A percentile compares a stretch with the other conserved stretches of the same genome.
Evolutionary conservation across 2,113 vertebrate species (phyloP).

Genomic region (Brachirus orientalis): DNA sequence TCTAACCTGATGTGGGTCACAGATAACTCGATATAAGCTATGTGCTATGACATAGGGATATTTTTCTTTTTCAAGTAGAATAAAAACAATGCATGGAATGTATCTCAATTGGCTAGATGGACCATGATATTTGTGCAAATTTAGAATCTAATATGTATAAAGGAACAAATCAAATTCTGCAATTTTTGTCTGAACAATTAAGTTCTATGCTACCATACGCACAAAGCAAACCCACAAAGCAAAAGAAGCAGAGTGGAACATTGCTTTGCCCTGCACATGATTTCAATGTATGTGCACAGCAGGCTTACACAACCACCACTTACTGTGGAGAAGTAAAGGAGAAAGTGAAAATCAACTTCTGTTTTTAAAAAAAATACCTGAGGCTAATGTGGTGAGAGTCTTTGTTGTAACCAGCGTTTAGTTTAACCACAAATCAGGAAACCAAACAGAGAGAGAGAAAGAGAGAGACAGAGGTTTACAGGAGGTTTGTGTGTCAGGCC

Average conservation of each 20-base stretch:
- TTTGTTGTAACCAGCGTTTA: not conserved
- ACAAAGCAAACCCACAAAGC: not conserved
- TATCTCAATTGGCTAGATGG: too few relatives aligned
- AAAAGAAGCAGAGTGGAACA: not conserved
- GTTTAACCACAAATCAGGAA: slow-evolving; percentile 3
- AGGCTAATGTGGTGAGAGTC: not conserved
- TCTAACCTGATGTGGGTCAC: too few relatives aligned
- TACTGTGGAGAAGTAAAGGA: not conserved
- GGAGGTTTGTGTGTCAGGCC: slow-evolving; percentile 5
- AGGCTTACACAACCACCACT: not conserved
- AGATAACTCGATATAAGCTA: too few relatives aligned
- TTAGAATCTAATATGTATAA: too few relatives aligned
- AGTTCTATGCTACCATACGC: too few relatives aligned
- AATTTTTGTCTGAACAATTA: too few relatives aligned
- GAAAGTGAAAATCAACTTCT: not conserved
- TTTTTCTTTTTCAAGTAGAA: too few relatives aligned
- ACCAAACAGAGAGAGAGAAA: not conserved
- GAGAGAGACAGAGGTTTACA: not conserved
- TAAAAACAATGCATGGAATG: too few relatives aligned
- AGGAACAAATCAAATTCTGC: too few relatives aligned
- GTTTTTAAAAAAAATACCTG: not conserved
- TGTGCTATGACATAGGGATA: too few relatives aligned
- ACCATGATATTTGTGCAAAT: too few relatives aligned
- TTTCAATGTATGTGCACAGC: not conserved
- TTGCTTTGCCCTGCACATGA: not conserved